Evolutionary conservation across 2,797 vertebrate species (phyloP).

Genomic region (Rhinatrema bivittatum): DNA sequence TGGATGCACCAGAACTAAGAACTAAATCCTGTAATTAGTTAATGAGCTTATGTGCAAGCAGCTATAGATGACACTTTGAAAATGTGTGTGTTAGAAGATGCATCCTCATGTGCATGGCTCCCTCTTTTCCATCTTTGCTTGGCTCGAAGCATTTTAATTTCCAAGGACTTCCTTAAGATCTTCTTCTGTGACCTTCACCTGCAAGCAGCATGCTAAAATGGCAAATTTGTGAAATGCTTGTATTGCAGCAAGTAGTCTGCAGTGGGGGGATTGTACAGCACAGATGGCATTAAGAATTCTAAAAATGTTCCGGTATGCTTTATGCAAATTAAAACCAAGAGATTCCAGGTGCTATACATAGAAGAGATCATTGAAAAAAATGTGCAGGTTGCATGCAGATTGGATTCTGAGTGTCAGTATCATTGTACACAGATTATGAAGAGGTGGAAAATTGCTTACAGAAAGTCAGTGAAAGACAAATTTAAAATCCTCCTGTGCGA

Average conservation of each 20-base stretch:
- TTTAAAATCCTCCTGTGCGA: too few relatives aligned
- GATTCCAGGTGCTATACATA: slow-evolving; percentile 6
- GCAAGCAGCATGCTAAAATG: neutral
- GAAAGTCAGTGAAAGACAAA: too few relatives aligned
- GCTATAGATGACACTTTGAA: too few relatives aligned
- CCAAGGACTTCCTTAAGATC: too few relatives aligned
- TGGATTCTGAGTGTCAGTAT: slow-evolving; percentile 13
- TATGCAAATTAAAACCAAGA: slow-evolving; percentile 18
- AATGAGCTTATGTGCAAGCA: too few relatives aligned
- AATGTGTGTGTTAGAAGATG: too few relatives aligned
- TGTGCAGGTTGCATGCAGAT: slow-evolving; percentile 6
- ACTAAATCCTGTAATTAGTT: too few relatives aligned
- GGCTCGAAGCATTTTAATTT: too few relatives aligned
- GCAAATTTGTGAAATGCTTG: slow-evolving; percentile 18
- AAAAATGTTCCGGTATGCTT: slow-evolving; percentile 20
- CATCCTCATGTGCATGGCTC: too few relatives aligned
- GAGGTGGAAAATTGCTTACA: slow-evolving; percentile 14
- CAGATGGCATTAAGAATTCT: slow-evolving; percentile 14
- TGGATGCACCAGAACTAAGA: too few relatives aligned
- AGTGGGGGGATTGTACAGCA: slow-evolving; percentile 7
- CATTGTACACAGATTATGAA: slow-evolving; percentile 9
- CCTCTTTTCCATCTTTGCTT: too few relatives aligned
- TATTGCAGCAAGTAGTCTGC: slow-evolving; percentile 11
- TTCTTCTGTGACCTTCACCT: neutral
- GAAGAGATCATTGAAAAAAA: slow-evolving; percentile 13